These are phyloP conservation scores for Ceuthmochares aereus DNA, from an alignment of 2,113 vertebrate species.

Conservation along the genomic window DNA sequence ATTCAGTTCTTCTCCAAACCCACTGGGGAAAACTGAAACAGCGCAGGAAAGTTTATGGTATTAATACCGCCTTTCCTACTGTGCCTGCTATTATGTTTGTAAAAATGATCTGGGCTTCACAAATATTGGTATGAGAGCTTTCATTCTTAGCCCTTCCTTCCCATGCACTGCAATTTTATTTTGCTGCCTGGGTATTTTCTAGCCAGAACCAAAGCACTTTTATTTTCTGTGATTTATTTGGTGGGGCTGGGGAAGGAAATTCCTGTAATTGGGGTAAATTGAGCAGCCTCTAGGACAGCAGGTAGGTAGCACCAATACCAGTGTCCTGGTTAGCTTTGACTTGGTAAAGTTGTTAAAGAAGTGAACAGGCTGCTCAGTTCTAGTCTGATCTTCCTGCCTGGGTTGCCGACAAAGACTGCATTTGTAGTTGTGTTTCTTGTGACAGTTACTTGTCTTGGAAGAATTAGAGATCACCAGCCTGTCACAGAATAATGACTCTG, in stretches of 20 bases:
- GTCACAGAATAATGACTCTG: not conserved
- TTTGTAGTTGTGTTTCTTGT: not conserved
- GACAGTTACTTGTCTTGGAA: not conserved
- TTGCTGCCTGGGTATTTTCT: not conserved
- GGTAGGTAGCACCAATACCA: not conserved
- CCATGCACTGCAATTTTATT: fast-evolving
- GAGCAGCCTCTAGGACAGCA: not conserved
- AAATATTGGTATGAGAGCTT: fast-evolving
- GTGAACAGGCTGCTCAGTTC: not conserved
- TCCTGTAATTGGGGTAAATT: not conserved
- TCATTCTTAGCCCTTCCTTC: not conserved
- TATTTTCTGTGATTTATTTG: not conserved
- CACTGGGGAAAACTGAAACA: not conserved
- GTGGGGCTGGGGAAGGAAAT: not conserved
- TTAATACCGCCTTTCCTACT: not conserved
- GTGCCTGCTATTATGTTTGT: fast-evolving
- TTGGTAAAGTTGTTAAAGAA: not conserved
- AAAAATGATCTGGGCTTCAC: not conserved
- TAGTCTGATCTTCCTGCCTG: not conserved
- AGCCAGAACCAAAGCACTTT: not conserved
- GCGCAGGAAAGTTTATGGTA: not conserved
- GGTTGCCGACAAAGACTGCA: not conserved
- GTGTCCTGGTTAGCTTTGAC: not conserved
- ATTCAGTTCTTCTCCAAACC: not conserved
- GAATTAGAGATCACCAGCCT: not conserved